Evolutionary conservation across 2,113 vertebrate species (phyloP).

Genomic region (Crotalus helleri): DNA sequence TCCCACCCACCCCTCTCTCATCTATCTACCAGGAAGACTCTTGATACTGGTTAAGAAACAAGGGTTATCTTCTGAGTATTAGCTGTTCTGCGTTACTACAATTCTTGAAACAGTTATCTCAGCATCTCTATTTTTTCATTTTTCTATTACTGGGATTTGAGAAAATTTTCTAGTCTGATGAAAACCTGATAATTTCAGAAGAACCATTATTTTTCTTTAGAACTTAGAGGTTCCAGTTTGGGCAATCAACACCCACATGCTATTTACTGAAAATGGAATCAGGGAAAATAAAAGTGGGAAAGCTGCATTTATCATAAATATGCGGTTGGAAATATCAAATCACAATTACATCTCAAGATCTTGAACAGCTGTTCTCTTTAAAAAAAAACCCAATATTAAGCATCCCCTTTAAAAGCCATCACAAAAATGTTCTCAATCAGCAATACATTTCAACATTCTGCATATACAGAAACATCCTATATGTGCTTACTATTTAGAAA

Average conservation of each 20-base stretch:
- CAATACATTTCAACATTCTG: neutral
- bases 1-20: neutral
- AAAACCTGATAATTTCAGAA: neutral
- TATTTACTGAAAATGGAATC: neutral
- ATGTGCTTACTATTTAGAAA: neutral
- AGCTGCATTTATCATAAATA: neutral
- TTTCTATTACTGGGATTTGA: neutral
- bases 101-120: neutral
- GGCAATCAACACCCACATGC: neutral
- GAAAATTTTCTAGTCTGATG: neutral
- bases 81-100: neutral
- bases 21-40: neutral
- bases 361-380: neutral
- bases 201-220: neutral
- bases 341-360: neutral
- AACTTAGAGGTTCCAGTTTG: neutral
- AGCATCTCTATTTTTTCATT: neutral
- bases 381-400: neutral
- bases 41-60: neutral
- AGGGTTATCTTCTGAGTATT: neutral
- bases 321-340: neutral
- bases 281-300: neutral
- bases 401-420: neutral
- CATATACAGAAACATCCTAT: neutral
- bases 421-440: neutral